Percentiles rank a stretch among this genome's conserved stretches.
Conservation (phyloP, 2,888 invertebrate species). For the Chymomyza fuscimana region DNA sequence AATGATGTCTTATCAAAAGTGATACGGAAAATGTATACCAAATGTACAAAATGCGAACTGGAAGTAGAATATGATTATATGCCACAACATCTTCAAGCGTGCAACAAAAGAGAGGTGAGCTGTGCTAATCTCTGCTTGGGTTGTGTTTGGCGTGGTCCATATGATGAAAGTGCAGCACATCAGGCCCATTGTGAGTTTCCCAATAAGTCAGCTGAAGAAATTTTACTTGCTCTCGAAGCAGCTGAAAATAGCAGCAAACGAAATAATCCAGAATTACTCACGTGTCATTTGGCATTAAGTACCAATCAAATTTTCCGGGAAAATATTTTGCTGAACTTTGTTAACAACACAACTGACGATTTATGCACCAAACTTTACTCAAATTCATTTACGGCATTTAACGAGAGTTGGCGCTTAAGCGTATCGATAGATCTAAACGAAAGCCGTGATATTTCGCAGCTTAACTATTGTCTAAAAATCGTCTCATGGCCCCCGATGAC, state of each 20-base stretch:
- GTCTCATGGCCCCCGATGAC: not conserved
- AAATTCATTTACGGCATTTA: constrained; percentile 20
- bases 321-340: constrained; percentile 20
- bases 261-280: rapidly evolving
- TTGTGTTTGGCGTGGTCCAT: constrained; percentile 37
- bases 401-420: constrained; percentile 26
- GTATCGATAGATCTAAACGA: not conserved
- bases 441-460: not conserved
- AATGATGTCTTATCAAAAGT: constrained; percentile 34
- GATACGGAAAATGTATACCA: constrained; percentile 38
- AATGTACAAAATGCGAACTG: constrained; percentile 30
- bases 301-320: constrained; percentile 16
- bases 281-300: constrained; percentile 16
- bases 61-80: constrained; percentile 20
- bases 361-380: not conserved
- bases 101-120: constrained; percentile 26
- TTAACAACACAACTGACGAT: not conserved
- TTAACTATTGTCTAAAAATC: constrained; percentile 23
- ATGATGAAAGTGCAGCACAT: constrained; percentile 14
- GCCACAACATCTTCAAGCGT: constrained; percentile 27
- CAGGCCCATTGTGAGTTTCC: constrained; percentile 15
- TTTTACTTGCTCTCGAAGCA: not conserved
- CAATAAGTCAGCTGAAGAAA: constrained; percentile 16
- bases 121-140: constrained; percentile 40
- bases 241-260: not conserved